A percentile compares a stretch with the other conserved stretches of the same genome.
Evolutionary conservation across 2,888 invertebrate species (phyloP).

Genomic region (Sarcophaga caerulescens): DNA sequence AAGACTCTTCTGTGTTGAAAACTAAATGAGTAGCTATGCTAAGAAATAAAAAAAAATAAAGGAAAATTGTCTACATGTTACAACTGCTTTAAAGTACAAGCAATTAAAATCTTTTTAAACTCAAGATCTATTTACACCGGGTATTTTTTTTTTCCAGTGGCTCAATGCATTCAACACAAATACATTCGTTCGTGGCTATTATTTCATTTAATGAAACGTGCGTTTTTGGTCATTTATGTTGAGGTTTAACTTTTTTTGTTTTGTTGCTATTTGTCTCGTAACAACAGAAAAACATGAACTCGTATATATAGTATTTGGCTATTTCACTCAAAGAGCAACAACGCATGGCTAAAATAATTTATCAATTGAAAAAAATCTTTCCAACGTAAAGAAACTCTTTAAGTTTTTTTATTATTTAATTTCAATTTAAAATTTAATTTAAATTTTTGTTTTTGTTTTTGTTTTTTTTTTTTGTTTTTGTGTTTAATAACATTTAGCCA

Average conservation of each 20-base stretch:
- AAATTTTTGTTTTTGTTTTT: background rate
- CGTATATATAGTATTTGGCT: slow-evolving; percentile 1
- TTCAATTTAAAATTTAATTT: slow-evolving; percentile 30
- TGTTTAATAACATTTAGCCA: slow-evolving; percentile 20
- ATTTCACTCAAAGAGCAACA: background rate
- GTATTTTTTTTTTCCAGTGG: background rate
- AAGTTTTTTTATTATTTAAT: slow-evolving; percentile 4
- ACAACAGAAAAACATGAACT: slow-evolving; percentile 32
- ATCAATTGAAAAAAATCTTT: slow-evolving; percentile 30
- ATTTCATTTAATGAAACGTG: slow-evolving; percentile 38
- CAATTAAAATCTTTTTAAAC: slow-evolving; percentile 53
- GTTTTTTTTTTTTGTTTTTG: background rate
- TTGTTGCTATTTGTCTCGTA: slow-evolving; percentile 6
- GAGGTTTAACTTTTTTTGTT: background rate
- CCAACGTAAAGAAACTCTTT: background rate
- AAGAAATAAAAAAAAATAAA: background rate
- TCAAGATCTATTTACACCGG: slow-evolving; percentile 4
- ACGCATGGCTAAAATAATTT: slow-evolving; percentile 45
- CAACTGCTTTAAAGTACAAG: slow-evolving; percentile 30
- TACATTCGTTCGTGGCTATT: background rate
- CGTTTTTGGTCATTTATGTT: slow-evolving; percentile 36
- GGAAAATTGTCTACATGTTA: slow-evolving; percentile 11
- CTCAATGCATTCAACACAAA: slow-evolving; percentile 37
- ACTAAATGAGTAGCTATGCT: background rate
- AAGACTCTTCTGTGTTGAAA: slow-evolving; percentile 18